phyloP scores from a whole-genome alignment of 37 sponge, comb jelly and placozoan genomes.

The Eunapius fragilis region DNA sequence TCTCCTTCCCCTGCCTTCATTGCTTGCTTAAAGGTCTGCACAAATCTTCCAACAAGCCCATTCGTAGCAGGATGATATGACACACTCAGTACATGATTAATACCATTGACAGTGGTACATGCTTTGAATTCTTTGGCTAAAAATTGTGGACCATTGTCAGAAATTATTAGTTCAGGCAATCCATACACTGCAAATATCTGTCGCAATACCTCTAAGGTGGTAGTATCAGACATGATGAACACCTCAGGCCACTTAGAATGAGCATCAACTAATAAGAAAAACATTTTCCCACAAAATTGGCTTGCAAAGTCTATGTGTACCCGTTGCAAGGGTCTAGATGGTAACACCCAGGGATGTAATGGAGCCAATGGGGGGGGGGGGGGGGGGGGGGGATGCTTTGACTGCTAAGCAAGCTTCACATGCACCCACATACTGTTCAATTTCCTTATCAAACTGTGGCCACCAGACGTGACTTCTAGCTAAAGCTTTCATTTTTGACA shows the following conservation, averaged over 20 bases:
- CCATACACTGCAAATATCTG: constrained; percentile 41
- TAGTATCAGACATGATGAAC: constrained; percentile 21
- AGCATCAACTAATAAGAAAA: no score
- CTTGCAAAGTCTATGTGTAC: no score
- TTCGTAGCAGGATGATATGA: constrained; percentile 53
- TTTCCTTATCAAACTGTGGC: constrained; percentile 8
- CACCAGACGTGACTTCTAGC: constrained; percentile 48
- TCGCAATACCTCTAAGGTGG: constrained; percentile 34
- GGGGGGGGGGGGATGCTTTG: no score
- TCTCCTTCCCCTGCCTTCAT: constrained; percentile 1
- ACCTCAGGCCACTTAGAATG: no score
- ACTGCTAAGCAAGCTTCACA: no score
- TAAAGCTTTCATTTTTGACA: constrained; percentile 37
- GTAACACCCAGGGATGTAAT: no score
- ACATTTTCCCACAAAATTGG: no score
- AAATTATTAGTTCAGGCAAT: no score
- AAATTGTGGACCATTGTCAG: constrained; percentile 62
- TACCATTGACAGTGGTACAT: constrained; percentile 14
- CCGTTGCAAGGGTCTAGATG: no score
- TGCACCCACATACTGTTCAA: no score
- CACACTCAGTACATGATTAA: constrained; percentile 27
- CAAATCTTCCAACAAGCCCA: constrained; percentile 46
- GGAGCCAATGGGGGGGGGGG: no score
- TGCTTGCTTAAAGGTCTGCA: constrained; percentile 33
- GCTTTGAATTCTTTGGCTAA: constrained; percentile 26